These are phyloP conservation scores for Caenorhabditis uteleia DNA, from an alignment of 2,888 invertebrate genomes.

Conservation along the genomic window DNA sequence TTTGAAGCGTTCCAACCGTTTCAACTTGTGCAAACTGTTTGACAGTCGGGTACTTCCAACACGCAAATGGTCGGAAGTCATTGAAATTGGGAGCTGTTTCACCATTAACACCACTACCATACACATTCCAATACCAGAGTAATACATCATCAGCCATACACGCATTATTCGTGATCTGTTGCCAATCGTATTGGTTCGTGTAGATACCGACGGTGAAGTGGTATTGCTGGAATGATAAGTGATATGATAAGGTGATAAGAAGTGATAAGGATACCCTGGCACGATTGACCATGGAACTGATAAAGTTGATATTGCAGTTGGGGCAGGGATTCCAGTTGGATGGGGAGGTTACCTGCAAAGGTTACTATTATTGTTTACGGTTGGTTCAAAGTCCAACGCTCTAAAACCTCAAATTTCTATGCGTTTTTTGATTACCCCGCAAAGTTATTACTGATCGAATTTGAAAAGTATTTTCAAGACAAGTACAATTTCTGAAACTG, in stretches of 20 bases:
- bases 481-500: too few species aligned
- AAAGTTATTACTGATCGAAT: too few species aligned
- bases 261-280: slow-evolving; percentile 35
- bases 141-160: slow-evolving; percentile 29
- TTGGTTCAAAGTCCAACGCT: too few species aligned
- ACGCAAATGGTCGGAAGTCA: slow-evolving; percentile 37
- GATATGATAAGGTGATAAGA: too few species aligned
- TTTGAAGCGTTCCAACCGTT: too few species aligned
- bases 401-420: too few species aligned
- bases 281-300: slow-evolving; percentile 37
- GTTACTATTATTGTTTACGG: too few species aligned
- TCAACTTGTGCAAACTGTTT: slow-evolving; percentile 38
- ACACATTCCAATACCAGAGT: too few species aligned
- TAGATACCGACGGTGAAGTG: slow-evolving; percentile 50
- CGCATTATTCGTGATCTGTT: slow-evolving; percentile 42
- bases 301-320: slow-evolving; percentile 45
- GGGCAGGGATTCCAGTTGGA: slow-evolving; percentile 47
- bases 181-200: slow-evolving; percentile 52
- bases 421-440: too few species aligned
- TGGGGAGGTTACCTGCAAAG: slow-evolving; percentile 57
- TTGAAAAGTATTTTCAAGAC: too few species aligned
- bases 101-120: slow-evolving; percentile 22
- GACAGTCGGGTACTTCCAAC: slow-evolving; percentile 22
- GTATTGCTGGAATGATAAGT: too few species aligned
- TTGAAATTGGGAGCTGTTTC: slow-evolving; percentile 25